Evolutionary conservation across 2,888 invertebrate genomes (phyloP).

Genomic region (Melolontha melolontha): DNA sequence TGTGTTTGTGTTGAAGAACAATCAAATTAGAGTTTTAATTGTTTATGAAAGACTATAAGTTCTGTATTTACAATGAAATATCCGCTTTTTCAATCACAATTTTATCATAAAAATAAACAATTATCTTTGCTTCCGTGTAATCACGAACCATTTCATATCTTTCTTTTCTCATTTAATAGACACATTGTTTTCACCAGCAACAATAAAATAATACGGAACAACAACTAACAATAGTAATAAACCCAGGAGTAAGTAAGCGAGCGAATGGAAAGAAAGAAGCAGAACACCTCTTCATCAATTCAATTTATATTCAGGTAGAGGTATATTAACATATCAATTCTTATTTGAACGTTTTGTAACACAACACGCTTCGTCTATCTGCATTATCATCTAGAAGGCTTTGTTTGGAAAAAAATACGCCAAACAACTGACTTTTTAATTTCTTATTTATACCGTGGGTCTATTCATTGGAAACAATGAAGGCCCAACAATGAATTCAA

Average conservation of each 20-base stretch:
- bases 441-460: slow-evolving; percentile 53
- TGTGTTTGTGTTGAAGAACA: no score
- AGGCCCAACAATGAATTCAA: slow-evolving; percentile 55
- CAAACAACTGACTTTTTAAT: slow-evolving; percentile 48
- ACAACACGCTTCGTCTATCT: slow-evolving; percentile 38
- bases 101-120: no score
- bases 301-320: slow-evolving; percentile 36
- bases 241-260: neutral
- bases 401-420: slow-evolving; percentile 43
- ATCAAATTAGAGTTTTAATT: no score
- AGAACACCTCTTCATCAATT: slow-evolving; percentile 34
- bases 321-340: slow-evolving; percentile 43
- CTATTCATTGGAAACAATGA: slow-evolving; percentile 60
- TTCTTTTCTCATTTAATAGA: no score
- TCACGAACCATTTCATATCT: no score
- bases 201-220: no score
- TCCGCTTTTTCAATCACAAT: no score
- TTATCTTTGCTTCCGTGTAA: no score
- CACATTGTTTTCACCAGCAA: no score
- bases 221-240: no score
- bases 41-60: no score
- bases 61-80: no score
- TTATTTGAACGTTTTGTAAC: slow-evolving; percentile 47
- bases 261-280: slow-evolving; percentile 11
- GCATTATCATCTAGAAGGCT: slow-evolving; percentile 45